Evolutionary conservation across 1,140 invertebrate species (phyloP).

Genomic region (Drosophila ogumai): DNA sequence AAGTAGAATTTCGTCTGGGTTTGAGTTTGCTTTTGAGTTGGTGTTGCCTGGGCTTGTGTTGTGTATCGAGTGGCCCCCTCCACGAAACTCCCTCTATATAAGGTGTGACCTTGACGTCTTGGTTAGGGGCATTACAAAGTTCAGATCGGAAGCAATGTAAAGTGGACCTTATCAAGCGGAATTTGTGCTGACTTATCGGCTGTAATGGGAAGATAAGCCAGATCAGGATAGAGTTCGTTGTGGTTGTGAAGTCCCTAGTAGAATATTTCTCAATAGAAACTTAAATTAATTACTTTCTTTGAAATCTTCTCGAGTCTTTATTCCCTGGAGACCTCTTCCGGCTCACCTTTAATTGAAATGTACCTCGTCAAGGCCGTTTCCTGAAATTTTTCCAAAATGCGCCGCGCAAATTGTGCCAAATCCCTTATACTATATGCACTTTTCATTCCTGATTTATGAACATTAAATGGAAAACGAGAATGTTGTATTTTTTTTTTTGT

Average conservation of each 20-base stretch:
- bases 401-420: constrained; percentile 45
- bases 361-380: constrained; percentile 10
- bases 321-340: constrained; percentile 4
- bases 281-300: too few relatives aligned
- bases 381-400: constrained; percentile 37
- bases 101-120: constrained; percentile 43
- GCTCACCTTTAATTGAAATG: constrained; percentile 1
- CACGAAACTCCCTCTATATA: not conserved
- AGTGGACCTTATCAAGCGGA: constrained; percentile 27
- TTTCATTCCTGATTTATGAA: constrained; percentile 54
- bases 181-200: constrained; percentile 25
- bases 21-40: constrained; percentile 4
- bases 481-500: constrained; percentile 66
- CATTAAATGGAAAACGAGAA: constrained; percentile 60
- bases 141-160: constrained; percentile 34
- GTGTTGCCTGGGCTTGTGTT: not conserved
- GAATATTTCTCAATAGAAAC: not conserved
- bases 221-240: constrained; percentile 32
- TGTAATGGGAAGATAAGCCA: constrained; percentile 41
- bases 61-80: constrained; percentile 21
- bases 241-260: not conserved
- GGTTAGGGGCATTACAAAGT: constrained; percentile 42
- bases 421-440: constrained; percentile 68
- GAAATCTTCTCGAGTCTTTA: not conserved
- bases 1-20: constrained; percentile 53